Evolutionary conservation across 2,113 vertebrate genomes (phyloP).

Genomic region (Tretioscincus oriximinensis): DNA sequence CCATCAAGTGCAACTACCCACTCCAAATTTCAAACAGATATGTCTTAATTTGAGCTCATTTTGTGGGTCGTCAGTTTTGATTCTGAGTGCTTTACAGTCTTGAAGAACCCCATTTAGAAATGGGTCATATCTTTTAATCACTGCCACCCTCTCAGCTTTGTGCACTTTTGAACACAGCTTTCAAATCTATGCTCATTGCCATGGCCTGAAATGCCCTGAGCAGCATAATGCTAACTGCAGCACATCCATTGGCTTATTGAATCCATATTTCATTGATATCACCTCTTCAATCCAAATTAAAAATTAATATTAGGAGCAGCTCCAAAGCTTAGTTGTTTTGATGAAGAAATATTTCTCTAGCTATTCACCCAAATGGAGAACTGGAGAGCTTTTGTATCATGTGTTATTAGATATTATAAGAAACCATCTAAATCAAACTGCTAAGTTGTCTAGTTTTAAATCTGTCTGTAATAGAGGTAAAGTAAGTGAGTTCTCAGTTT

Average conservation of each 20-base stretch:
- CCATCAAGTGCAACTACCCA: background rate
- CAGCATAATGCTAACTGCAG: background rate
- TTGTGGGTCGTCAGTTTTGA: constrained; percentile 1
- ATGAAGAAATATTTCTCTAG: constrained; percentile 1
- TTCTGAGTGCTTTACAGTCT: constrained; percentile 13
- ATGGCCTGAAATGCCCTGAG: constrained; percentile 9
- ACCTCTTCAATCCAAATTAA: constrained; percentile 9
- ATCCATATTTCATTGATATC: background rate
- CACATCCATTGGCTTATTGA: background rate
- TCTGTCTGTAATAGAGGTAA: background rate
- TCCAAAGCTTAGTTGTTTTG: background rate
- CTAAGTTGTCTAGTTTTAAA: background rate
- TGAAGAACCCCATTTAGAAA: background rate
- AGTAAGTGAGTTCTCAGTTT: background rate
- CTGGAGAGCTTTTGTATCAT: background rate
- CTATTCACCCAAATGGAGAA: background rate
- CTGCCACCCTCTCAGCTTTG: background rate
- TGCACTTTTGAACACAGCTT: background rate
- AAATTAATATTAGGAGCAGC: constrained; percentile 7
- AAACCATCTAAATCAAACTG: background rate
- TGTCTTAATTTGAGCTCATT: constrained; percentile 19
- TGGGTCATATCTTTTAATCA: background rate
- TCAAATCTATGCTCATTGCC: constrained; percentile 9
- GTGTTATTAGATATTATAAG: background rate
- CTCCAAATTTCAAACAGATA: background rate